phyloP scores from a whole-genome alignment of 2,113 vertebrate species.

The Eubucco bourcierii region DNA sequence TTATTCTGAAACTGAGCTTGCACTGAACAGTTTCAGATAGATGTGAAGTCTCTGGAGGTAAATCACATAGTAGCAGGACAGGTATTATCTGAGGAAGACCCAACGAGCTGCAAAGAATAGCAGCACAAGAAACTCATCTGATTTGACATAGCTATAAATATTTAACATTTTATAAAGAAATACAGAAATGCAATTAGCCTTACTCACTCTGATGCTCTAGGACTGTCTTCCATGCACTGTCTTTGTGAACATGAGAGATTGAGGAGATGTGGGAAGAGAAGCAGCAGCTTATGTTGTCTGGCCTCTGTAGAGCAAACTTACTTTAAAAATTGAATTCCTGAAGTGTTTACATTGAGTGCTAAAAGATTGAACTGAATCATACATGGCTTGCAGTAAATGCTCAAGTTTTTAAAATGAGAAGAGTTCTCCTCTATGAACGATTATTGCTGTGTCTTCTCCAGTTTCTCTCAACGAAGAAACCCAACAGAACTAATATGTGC shows the following conservation, averaged over 20 bases:
- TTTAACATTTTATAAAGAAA: conserved; percentile 73
- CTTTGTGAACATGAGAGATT: background rate
- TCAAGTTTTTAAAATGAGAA: conserved; percentile 18
- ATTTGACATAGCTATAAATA: conserved; percentile 68
- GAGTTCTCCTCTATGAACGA: background rate
- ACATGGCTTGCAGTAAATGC: background rate
- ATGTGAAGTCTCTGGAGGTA: background rate
- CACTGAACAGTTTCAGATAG: background rate
- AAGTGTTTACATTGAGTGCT: conserved; percentile 12
- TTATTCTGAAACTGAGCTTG: conserved; percentile 5
- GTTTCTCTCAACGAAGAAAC: background rate
- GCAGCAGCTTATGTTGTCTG: background rate
- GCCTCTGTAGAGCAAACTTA: conserved; percentile 22
- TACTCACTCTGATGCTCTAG: conserved; percentile 37
- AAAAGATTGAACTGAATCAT: conserved; percentile 20
- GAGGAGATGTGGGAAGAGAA: background rate
- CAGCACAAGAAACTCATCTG: conserved; percentile 61
- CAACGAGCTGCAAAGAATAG: conserved; percentile 53
- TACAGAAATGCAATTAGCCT: conserved; percentile 61
- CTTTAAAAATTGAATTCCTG: conserved; percentile 51
- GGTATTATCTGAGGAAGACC: conserved; percentile 27
- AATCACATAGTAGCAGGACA: conserved; percentile 12
- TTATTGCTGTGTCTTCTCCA: background rate
- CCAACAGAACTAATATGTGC: background rate
- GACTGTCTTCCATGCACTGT: conserved; percentile 11